phyloP scores from a whole-genome alignment of 2,113 vertebrate genomes.

The Malurus cyaneus region DNA sequence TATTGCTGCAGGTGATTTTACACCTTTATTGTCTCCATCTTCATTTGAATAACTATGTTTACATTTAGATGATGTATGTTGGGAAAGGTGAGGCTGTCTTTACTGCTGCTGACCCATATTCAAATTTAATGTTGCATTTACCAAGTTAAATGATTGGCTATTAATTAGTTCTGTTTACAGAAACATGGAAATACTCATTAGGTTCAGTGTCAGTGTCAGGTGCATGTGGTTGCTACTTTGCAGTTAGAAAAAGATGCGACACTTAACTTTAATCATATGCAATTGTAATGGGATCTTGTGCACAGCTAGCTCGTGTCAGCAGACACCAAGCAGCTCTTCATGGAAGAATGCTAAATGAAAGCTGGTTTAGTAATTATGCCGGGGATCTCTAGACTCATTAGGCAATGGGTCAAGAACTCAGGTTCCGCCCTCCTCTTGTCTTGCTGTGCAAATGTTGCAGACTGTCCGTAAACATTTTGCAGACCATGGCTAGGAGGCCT shows the following conservation, averaged over 20 bases:
- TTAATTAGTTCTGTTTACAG: conserved; percentile 59
- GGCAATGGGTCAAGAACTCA: neutral
- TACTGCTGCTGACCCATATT: conserved; percentile 56
- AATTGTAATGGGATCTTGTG: neutral
- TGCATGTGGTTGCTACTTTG: neutral
- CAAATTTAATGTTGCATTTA: conserved; percentile 44
- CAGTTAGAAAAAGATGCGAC: neutral
- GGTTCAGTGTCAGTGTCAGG: neutral
- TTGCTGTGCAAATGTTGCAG: neutral
- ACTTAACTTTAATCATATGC: neutral
- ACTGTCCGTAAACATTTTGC: neutral
- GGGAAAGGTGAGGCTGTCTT: conserved; percentile 16
- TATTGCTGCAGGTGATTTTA: neutral
- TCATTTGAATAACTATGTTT: conserved; percentile 41
- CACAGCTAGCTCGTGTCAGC: neutral
- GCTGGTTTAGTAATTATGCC: neutral
- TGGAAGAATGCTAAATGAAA: conserved; percentile 54
- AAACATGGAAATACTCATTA: conserved; percentile 1
- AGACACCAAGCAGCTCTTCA: neutral
- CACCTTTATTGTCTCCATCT: neutral
- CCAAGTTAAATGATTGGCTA: conserved; percentile 30
- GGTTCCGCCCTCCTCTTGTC: neutral
- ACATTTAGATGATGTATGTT: conserved; percentile 67
- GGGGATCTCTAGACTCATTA: neutral
- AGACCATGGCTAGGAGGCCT: neutral